A percentile compares a stretch with the other conserved stretches of the same genome.
These are phyloP conservation scores for Sebastes vulpes DNA, from an alignment of 2,797 vertebrate species.

Conservation along the genomic window DNA sequence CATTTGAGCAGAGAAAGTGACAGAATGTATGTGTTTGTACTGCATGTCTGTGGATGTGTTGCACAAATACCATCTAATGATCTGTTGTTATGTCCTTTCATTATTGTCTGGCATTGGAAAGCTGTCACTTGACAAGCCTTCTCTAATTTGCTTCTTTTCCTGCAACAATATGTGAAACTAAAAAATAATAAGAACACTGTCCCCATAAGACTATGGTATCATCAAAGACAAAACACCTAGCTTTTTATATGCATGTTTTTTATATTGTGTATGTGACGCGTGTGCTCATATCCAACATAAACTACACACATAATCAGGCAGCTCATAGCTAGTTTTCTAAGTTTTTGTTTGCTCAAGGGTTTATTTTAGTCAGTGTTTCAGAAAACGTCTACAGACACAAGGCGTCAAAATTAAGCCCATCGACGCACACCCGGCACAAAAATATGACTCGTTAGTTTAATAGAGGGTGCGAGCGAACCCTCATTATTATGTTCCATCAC, in stretches of 20 bases:
- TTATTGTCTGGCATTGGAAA: constrained; percentile 26
- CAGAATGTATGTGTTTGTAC: not conserved
- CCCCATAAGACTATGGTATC: not conserved
- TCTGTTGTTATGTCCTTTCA: constrained; percentile 30
- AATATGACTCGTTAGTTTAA: constrained; percentile 42
- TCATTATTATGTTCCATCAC: constrained; percentile 49
- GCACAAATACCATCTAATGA: constrained; percentile 24
- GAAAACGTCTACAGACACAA: constrained; percentile 11
- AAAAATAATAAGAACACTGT: constrained; percentile 1
- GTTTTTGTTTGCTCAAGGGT: constrained; percentile 18
- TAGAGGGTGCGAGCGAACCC: constrained; percentile 15
- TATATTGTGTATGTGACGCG: not conserved
- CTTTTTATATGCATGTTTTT: constrained; percentile 6
- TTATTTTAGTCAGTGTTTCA: constrained; percentile 25
- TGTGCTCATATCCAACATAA: not conserved
- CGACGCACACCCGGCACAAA: constrained; percentile 29
- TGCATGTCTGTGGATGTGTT: not conserved
- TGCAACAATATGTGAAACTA: not conserved
- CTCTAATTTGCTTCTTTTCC: not conserved
- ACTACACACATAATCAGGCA: not conserved
- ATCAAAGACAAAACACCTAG: constrained; percentile 23
- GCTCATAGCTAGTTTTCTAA: not conserved
- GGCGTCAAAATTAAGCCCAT: constrained; percentile 30
- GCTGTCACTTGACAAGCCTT: constrained; percentile 18
- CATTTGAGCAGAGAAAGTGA: constrained; percentile 11